phyloP scores from a whole-genome alignment of 2,888 invertebrate species.

The Metellina segmentata region DNA sequence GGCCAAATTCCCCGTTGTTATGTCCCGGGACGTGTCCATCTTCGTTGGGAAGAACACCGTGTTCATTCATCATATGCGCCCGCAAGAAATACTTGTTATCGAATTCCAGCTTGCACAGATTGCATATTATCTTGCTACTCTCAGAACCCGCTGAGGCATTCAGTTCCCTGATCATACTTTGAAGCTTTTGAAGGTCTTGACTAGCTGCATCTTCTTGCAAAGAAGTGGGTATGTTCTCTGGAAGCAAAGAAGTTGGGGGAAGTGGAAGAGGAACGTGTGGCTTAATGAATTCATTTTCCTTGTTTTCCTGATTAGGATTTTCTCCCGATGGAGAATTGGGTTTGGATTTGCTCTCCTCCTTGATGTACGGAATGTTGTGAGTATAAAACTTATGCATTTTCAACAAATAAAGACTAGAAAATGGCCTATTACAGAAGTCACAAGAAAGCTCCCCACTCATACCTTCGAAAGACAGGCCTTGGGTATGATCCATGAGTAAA shows the following conservation, averaged over 20 bases:
- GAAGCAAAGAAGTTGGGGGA: conserved; percentile 60
- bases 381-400: conserved; percentile 82
- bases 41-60: conserved; percentile 84
- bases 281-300: conserved; percentile 74
- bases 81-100: conserved; percentile 88
- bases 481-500: conserved; percentile 56
- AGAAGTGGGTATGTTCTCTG: conserved; percentile 64
- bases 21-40: conserved; percentile 79
- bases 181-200: conserved; percentile 92
- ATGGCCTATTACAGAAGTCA: conserved; percentile 81
- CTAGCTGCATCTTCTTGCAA: conserved; percentile 83
- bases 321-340: conserved; percentile 71
- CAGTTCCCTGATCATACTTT: conserved; percentile 93
- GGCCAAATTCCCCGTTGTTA: conserved; percentile 61
- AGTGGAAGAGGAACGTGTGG: conserved; percentile 68
- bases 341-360: conserved; percentile 77
- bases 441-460: conserved; percentile 79
- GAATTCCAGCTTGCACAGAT: conserved; percentile 87
- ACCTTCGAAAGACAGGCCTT: conserved; percentile 49
- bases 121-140: conserved; percentile 83
- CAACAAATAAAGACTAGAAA: conserved; percentile 81
- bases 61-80: conserved; percentile 86
- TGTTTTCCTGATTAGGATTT: conserved; percentile 65
- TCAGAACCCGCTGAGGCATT: conserved; percentile 83
- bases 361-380: conserved; percentile 80